A percentile compares a stretch with the other conserved stretches of the same genome.
These are phyloP conservation scores for Lampropteryx suffumata DNA, from an alignment of 2,888 invertebrate genomes.

Conservation along the genomic window DNA sequence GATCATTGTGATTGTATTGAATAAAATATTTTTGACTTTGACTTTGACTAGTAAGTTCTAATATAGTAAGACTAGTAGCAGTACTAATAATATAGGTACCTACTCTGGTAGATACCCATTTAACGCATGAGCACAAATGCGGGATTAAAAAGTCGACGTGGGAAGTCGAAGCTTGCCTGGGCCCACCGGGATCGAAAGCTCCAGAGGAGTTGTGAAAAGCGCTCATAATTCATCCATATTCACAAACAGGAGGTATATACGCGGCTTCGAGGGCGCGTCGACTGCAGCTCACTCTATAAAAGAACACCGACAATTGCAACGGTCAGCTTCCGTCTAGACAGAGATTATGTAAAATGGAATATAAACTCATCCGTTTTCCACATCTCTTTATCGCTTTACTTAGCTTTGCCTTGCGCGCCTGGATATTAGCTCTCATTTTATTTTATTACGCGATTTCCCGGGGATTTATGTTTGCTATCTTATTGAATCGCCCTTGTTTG, in stretches of 20 bases:
- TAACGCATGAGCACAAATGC: slow-evolving; percentile 8
- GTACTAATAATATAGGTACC: too few species aligned
- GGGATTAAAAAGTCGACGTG: slow-evolving; percentile 20
- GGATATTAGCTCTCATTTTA: slow-evolving; percentile 59
- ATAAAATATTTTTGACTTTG: too few species aligned
- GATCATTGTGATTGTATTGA: too few species aligned
- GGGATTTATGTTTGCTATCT: slow-evolving; percentile 52
- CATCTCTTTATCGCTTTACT: slow-evolving; percentile 62
- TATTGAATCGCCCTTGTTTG: slow-evolving; percentile 50
- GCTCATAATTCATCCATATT: slow-evolving; percentile 56
- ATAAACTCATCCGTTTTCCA: slow-evolving; percentile 66
- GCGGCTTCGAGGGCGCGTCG: slow-evolving; percentile 35
- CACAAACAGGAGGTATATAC: slow-evolving; percentile 59
- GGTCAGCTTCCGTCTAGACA: slow-evolving; percentile 76
- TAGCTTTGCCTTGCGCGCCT: slow-evolving; percentile 58
- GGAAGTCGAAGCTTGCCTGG: slow-evolving; percentile 38
- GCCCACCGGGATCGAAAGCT: slow-evolving; percentile 51
- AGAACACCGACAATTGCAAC: slow-evolving; percentile 48
- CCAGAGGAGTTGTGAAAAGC: slow-evolving; percentile 56
- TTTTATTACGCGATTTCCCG: slow-evolving; percentile 58
- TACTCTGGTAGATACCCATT: background rate
- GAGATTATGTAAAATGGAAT: slow-evolving; percentile 76
- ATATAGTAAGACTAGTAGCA: too few species aligned
- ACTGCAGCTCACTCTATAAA: slow-evolving; percentile 47
- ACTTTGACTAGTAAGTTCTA: too few species aligned